A percentile compares a stretch with the other conserved stretches of the same genome.
Evolutionary conservation across 2,113 vertebrate species (phyloP).

Genomic region (Tylochromis polylepis): DNA sequence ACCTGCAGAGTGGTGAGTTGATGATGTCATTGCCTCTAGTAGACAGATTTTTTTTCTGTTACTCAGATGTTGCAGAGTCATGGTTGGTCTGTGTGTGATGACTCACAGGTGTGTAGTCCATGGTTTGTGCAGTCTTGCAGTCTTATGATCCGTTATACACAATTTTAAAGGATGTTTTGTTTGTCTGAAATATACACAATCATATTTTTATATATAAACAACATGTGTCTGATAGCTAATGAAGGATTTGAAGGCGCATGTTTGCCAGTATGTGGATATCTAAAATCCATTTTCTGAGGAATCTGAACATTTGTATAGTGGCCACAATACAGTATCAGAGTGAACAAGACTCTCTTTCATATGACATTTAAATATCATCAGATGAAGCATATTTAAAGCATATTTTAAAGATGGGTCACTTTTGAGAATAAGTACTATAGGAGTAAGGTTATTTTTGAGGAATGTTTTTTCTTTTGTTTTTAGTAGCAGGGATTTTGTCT

Average conservation of each 20-base stretch:
- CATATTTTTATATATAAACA: background rate
- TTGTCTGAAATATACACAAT: background rate
- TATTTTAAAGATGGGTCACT: background rate
- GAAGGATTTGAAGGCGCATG: background rate
- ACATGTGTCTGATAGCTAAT: background rate
- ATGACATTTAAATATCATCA: background rate
- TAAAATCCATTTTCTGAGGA: background rate
- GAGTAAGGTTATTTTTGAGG: fast-evolving
- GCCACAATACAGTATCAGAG: background rate
- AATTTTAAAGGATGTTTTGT: background rate
- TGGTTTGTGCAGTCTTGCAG: background rate
- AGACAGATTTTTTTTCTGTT: background rate
- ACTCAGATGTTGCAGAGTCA: background rate
- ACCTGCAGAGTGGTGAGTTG: background rate
- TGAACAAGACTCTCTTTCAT: background rate
- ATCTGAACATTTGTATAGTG: background rate
- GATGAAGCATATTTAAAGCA: too few species aligned
- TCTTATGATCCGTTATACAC: background rate
- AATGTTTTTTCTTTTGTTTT: background rate
- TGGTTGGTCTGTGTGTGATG: background rate
- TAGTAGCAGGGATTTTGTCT: background rate
- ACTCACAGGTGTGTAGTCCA: background rate
- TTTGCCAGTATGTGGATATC: background rate
- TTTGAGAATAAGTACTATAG: background rate
- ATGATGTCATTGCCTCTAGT: background rate